Evolutionary conservation across 2,113 vertebrate species (phyloP), one percentile per base, ranked within the genome.

Genomic region (Perca schrenkii): DNA sequence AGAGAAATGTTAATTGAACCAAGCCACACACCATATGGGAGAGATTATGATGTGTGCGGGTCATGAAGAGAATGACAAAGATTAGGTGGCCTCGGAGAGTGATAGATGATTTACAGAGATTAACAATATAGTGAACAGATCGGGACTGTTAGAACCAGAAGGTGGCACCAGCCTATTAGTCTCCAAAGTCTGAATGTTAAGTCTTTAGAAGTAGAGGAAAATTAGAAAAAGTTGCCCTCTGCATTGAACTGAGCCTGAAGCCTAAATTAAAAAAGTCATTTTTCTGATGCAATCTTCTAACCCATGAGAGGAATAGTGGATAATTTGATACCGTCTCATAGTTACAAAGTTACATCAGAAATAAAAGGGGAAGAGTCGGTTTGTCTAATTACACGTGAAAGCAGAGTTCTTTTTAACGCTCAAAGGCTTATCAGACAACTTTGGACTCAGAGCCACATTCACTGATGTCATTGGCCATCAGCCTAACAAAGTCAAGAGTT

Each of bases 1-100:
- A 79, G 88, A 82, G 79, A 92, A 89, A 93, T 79, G 89, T 88
- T 93, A 95, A 95, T 93, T 67, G 63, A 92, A 93, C 84, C 58
- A 65, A 63, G 85, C 83, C 78, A 53, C 79, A 31, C 84, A 89
- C 93, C 96, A 96, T 96, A 96, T 95, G 95, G 94, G 88, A 66
- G 60, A 88, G 94, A 92, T 96, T 94, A 96, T 60, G 56, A 80
- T 70, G 85, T 90, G 86, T 70, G 79, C 57, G 82, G 78, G 84
- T 92, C 91, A 90, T 80, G 72, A 86, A 79, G 85, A 82, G 91
- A 94, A 91, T 87, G 85, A 82, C 89, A 85, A 79, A 94, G 95
- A 96, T 95, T 87, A 94, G 85, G 81, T 85, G 75, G 77, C 83
- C 83, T 88, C 57, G 0, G 84, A 90, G 82, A 10, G 13, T 31